Percentiles rank a stretch among this genome's conserved stretches.
phyloP scores from a whole-genome alignment of 2,113 vertebrate genomes.

The Anser cygnoides region DNA sequence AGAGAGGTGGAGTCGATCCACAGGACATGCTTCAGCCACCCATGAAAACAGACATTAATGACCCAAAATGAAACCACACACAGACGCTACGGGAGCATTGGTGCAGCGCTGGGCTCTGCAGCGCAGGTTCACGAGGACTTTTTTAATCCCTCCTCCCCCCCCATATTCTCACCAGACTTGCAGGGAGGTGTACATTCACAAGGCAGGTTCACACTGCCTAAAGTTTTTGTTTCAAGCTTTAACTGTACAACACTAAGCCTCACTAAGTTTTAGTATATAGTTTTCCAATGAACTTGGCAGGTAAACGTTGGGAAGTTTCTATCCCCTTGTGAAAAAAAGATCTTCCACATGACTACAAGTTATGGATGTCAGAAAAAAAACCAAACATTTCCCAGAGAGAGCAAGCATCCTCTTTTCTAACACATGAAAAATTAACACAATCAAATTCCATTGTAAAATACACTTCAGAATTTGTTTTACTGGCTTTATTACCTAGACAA shows the following conservation, averaged over 20 bases:
- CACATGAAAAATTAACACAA: constrained; percentile 50
- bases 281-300: background rate
- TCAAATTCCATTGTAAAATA: constrained; percentile 34
- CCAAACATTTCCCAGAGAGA: background rate
- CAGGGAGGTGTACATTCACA: background rate
- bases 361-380: background rate
- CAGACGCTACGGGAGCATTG: background rate
- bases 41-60: background rate
- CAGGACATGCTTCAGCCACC: background rate
- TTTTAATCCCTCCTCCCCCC: background rate
- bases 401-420: background rate
- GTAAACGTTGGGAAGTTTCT: background rate
- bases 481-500: constrained; percentile 27
- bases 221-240: background rate
- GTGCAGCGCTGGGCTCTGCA: background rate
- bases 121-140: fast-evolving
- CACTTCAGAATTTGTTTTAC: background rate
- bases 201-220: background rate
- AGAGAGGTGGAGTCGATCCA: background rate
- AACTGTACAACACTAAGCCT: background rate
- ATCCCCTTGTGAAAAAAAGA: background rate
- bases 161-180: background rate
- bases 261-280: background rate
- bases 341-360: background rate
- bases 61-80: background rate